phyloP scores from a whole-genome alignment of 1,140 invertebrate species.

The Rhopalosiphum padi region DNA sequence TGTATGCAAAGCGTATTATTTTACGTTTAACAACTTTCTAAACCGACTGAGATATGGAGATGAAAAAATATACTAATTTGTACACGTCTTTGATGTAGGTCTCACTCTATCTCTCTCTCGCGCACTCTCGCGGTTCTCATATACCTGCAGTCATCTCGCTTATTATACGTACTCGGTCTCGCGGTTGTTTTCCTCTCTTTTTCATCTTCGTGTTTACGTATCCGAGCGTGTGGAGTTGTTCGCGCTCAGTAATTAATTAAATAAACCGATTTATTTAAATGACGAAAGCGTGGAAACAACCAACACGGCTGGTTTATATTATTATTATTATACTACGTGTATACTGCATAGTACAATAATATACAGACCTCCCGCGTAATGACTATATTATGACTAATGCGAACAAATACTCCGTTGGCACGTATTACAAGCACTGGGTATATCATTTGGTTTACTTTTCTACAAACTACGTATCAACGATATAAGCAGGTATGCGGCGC shows the following conservation, averaged over 20 bases:
- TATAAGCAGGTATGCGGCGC: not conserved
- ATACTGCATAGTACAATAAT: not conserved
- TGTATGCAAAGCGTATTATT: conserved; percentile 30
- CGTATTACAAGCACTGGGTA: conserved; percentile 3
- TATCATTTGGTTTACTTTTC: not conserved
- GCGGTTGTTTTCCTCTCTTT: not conserved
- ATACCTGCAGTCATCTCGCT: not conserved
- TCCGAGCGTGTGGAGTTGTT: conserved; percentile 15
- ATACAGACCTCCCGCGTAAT: conserved; percentile 52
- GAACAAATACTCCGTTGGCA: conserved; percentile 49
- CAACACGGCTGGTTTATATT: not conserved
- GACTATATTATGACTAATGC: conserved; percentile 55
- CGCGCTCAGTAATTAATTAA: conserved; percentile 55
- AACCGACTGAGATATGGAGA: not conserved
- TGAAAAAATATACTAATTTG: conserved; percentile 50
- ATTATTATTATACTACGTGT: not conserved
- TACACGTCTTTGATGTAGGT: conserved; percentile 49
- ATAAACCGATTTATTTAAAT: conserved; percentile 45
- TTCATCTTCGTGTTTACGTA: conserved; percentile 18
- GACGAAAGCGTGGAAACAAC: conserved; percentile 40
- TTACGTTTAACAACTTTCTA: conserved; percentile 44
- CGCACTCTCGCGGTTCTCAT: not conserved
- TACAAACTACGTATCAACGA: not conserved
- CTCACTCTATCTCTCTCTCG: conserved; percentile 39
- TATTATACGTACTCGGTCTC: not conserved